Evolutionary conservation across 2,888 invertebrate genomes (phyloP).

Genomic region (Caenorhabditis sulstoni): DNA sequence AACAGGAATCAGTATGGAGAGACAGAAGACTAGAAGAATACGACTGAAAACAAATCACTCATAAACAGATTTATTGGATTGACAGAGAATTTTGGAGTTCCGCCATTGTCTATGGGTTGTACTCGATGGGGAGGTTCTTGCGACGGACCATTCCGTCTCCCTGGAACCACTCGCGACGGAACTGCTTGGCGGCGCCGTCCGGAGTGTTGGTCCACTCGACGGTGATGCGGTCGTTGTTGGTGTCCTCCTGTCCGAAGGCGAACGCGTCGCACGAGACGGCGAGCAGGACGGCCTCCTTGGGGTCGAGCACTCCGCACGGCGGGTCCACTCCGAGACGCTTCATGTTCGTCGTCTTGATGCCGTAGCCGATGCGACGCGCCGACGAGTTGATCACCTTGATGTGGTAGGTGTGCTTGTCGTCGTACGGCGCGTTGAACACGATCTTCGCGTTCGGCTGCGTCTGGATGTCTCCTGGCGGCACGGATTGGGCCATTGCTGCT

Average conservation of each 20-base stretch:
- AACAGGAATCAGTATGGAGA: too few species aligned
- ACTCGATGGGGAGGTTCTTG: constrained; percentile 67
- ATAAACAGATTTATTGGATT: too few species aligned
- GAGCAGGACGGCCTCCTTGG: constrained; percentile 65
- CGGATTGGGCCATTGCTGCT: constrained; percentile 59
- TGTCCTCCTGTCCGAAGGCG: constrained; percentile 58
- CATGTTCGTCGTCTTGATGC: constrained; percentile 74
- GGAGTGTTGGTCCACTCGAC: constrained; percentile 71
- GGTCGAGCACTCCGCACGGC: constrained; percentile 71
- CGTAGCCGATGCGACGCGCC: constrained; percentile 70
- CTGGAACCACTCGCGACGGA: constrained; percentile 75
- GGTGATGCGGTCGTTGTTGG: constrained; percentile 59
- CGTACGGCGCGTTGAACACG: constrained; percentile 75
- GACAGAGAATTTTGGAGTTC: too few species aligned
- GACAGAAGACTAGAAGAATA: too few species aligned
- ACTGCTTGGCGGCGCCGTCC: constrained; percentile 71
- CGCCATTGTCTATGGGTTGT: constrained; percentile 60
- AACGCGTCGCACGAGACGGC: constrained; percentile 59
- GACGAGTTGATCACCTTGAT: constrained; percentile 71
- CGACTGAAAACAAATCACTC: too few species aligned
- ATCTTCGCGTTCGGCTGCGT: constrained; percentile 68
- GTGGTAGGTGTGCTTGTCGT: constrained; percentile 74
- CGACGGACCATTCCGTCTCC: constrained; percentile 72
- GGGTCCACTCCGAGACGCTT: constrained; percentile 71
- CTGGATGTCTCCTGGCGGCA: constrained; percentile 64